Base-by-base conservation (phyloP, 2,113 vertebrate species). In the Sus scrofa region DNA sequence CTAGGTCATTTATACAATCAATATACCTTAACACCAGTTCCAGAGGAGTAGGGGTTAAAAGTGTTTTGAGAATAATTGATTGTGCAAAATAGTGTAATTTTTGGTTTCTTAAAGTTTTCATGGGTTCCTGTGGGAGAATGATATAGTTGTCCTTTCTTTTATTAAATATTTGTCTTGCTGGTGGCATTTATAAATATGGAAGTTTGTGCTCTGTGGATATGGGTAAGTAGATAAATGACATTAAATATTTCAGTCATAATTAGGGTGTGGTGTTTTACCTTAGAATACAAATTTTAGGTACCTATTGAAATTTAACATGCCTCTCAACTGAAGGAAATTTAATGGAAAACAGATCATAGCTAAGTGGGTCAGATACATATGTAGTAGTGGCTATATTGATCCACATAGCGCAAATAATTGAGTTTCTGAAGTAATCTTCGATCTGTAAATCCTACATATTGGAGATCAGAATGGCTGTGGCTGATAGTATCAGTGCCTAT, bases 181-280 rank as follows among this genome's bases (percentile, higher is more conserved):
- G 34, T 84, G 74, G 54, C 15, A 32, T 70, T 96, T 89, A 39
- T 50, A 65, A 83, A 94, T 86, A n/a, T 3, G 18, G 54, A 87
- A 78, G 22, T 92, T 27, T 86, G 50, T 92, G 70, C 7, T 71
- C 1, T 89, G 3, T n/a, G 65, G 73, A 65, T 92, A 68, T 58
- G 22, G n/a, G 58, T 94, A 92, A 93, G 58, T 74, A 91, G 68
- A 19, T 95, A 88, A 86, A 74, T 92, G 44, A n/a, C n/a, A 44
- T 26, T 95, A 84, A 93, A 96, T 60, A 75, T 78, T 86, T 37
- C 24, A 58, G 39, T 96, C 71, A 16, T 70, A 84, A 94, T 77
- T 83, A 58, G 62, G 93, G 6, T 73, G 26, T 82, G 95, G 27
- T 92, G 15, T 20, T 86, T 8, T 71, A 94, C 30, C 54, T 89